Base-by-base conservation (phyloP, 2,113 vertebrate species). In the Condylura cristata region DNA sequence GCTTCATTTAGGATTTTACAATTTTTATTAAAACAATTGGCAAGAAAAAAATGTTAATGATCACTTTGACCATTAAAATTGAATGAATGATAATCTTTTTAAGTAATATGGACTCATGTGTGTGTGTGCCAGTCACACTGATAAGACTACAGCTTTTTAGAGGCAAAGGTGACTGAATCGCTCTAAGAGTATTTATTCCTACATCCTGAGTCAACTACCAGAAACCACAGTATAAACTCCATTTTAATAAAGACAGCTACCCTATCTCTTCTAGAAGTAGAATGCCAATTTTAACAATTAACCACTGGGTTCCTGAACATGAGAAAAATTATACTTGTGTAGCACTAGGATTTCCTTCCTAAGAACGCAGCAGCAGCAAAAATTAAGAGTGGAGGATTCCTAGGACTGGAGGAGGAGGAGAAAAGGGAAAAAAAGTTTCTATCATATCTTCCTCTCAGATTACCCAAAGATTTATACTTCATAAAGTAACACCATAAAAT, bases 401-500 rank as follows among this genome's bases (percentile, higher is more conserved):
- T 93, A 48, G 88, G 84, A 93, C 58, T 76, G 83, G 60, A 81
- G 22, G 39, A 51, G 86, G 24, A 0, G 28, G 20, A 8, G 17
- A 20, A 28, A 37, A 34, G 28, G 17, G 37, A 63, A 44, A 60
- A 60, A 66, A 17, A 88, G 93, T 96, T 78, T 91, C 85, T 37
- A 95, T 89, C 91, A 32, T 75, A 78, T 86, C 72, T 72, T 97
- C 96, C 86, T 81, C 53, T 92, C 75, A 85, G 86, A 91, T 96
- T 95, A 91, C 93, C 95, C 89, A 91, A 75, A 97, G 92, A 96
- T 92, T 88, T 96, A 74, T 93, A 96, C 90, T 97, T 97, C 87
- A 96, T 60, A 97, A 97, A 63, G 96, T 44, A 89, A 96, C 86
- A 96, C 84, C 90, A 79, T 85, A 95, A 97, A 97, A 98, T 92